Conservation (phyloP, 1,140 invertebrate species). For the Venturia canescens region DNA sequence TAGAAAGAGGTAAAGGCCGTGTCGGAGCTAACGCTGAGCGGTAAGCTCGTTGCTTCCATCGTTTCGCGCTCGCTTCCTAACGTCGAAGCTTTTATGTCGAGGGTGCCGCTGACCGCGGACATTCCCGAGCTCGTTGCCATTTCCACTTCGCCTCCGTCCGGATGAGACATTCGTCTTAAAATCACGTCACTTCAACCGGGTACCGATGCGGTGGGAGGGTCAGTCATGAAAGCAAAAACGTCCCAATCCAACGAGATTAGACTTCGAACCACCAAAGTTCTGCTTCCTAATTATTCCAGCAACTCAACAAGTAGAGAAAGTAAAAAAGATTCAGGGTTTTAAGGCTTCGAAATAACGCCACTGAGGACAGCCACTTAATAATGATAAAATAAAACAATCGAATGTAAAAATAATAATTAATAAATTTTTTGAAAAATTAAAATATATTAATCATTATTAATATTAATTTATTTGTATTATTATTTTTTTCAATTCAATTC, state of each 20-base stretch:
- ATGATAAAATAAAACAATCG: too few relatives aligned
- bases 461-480: too few relatives aligned
- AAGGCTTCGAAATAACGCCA: too few relatives aligned
- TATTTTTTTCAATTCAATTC: too few relatives aligned
- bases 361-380: too few relatives aligned
- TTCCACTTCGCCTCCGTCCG: conserved; percentile 70
- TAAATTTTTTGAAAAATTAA: too few relatives aligned
- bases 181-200: conserved; percentile 63
- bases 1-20: conserved; percentile 85
- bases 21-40: conserved; percentile 79
- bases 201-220: conserved; percentile 4
- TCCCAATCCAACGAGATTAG: not conserved
- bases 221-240: conserved; percentile 8
- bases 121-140: conserved; percentile 72
- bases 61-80: conserved; percentile 70
- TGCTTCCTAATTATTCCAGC: too few relatives aligned
- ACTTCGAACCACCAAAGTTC: too few relatives aligned
- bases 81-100: conserved; percentile 71
- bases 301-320: too few relatives aligned
- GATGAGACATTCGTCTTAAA: conserved; percentile 74
- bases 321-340: too few relatives aligned
- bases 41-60: conserved; percentile 69
- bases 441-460: too few relatives aligned
- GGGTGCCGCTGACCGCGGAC: conserved; percentile 67
- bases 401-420: too few relatives aligned